Percentiles rank a stretch among this genome's conserved stretches.
Conservation (phyloP, 2,797 vertebrate genomes). For the Hemitrygon akajei region DNA sequence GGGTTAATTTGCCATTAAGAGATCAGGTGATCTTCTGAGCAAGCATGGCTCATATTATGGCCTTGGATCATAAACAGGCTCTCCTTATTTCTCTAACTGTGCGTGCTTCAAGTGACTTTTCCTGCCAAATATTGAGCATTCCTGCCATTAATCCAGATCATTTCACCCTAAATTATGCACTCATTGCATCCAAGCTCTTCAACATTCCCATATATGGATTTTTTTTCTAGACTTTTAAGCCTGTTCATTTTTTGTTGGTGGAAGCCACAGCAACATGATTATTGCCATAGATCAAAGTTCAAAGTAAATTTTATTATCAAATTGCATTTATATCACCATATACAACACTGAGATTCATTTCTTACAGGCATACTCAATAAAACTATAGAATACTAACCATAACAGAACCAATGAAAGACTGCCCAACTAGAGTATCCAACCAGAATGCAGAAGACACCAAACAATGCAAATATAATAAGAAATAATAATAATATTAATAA, state of each 20-base stretch:
- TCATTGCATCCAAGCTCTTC: neutral
- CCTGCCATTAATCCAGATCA: neutral
- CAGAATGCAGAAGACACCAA: no score
- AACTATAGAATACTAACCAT: no score
- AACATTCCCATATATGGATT: neutral
- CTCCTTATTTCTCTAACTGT: neutral
- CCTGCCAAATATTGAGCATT: neutral
- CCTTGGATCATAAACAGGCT: neutral
- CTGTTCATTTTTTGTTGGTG: neutral
- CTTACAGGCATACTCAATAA: no score
- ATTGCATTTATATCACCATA: no score
- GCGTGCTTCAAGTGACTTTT: neutral
- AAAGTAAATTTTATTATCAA: no score
- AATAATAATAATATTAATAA: no score
- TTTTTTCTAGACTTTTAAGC: neutral
- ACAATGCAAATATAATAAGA: no score
- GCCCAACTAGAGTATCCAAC: no score
- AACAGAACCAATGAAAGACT: no score
- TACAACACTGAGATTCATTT: no score
- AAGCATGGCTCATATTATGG: neutral
- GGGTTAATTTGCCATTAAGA: slow-evolving; percentile 1
- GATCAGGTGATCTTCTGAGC: neutral
- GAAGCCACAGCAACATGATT: neutral
- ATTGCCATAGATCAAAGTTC: neutral
- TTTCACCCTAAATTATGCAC: neutral